phyloP scores from a whole-genome alignment of 2,888 invertebrate species.

The Dicyrtoma fusca region DNA sequence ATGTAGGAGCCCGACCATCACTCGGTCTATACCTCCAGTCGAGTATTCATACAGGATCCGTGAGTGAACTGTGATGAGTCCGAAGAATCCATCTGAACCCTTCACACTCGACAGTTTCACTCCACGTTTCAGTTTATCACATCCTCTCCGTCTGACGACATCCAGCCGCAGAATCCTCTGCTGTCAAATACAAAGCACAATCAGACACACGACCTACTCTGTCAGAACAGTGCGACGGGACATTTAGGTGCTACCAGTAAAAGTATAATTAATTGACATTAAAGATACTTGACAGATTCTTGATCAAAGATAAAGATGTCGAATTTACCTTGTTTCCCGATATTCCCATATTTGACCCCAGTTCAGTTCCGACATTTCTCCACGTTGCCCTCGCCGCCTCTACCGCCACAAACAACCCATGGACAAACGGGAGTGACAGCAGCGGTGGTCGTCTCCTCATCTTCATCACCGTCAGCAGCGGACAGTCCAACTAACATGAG shows the following conservation, averaged over 20 bases:
- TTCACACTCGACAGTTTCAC: no score
- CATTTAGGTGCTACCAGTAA: no score
- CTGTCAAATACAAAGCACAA: no score
- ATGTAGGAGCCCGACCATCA: background rate
- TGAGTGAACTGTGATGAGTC: background rate
- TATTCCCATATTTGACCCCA: slow-evolving; percentile 46
- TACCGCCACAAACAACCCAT: no score
- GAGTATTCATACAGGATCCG: background rate
- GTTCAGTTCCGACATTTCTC: slow-evolving; percentile 43
- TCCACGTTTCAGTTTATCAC: no score
- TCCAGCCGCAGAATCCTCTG: background rate
- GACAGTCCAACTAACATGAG: slow-evolving; percentile 13
- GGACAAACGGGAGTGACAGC: background rate
- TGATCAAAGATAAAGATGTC: slow-evolving; percentile 45
- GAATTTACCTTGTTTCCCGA: slow-evolving; percentile 49
- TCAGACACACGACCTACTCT: no score
- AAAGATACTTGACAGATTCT: no score
- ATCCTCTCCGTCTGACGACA: no score
- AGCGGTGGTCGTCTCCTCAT: background rate
- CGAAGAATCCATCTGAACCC: no score
- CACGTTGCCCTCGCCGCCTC: slow-evolving; percentile 21
- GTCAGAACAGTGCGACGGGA: no score
- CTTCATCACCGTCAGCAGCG: background rate
- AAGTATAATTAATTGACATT: no score
- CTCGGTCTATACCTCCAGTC: background rate